Percentiles rank a stretch among this genome's conserved stretches.
These are phyloP conservation scores for Melinopterus prodromus DNA, from an alignment of 2,888 invertebrate genomes.

Conservation along the genomic window DNA sequence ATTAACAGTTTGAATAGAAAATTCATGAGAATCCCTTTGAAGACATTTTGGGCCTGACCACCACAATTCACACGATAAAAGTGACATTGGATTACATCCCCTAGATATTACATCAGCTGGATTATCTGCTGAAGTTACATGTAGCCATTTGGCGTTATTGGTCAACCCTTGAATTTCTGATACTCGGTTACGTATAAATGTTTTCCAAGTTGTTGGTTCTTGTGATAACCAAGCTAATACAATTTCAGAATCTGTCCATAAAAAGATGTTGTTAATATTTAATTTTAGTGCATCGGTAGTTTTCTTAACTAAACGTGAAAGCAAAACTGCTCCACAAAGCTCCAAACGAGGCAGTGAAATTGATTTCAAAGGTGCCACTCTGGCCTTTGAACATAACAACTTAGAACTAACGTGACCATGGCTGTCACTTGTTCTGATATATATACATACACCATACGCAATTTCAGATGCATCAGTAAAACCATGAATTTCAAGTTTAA, in stretches of 20 bases:
- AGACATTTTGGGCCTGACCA: no score
- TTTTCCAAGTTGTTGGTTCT: not conserved
- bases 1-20: no score
- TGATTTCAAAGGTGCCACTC: constrained; percentile 45
- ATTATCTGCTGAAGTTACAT: no score
- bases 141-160: no score
- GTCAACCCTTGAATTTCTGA: no score
- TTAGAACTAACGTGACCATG: constrained; percentile 15
- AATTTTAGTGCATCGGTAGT: constrained; percentile 28
- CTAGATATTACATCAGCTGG: no score
- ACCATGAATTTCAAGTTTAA: constrained; percentile 41
- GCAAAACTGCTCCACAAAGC: constrained; percentile 40
- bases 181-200: no score
- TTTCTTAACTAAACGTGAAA: constrained; percentile 36
- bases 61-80: no score
- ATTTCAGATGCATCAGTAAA: constrained; percentile 43
- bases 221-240: constrained; percentile 35
- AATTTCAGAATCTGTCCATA: constrained; percentile 43
- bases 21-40: no score
- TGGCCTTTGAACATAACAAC: constrained; percentile 46
- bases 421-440: constrained; percentile 39
- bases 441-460: constrained; percentile 46
- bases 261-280: constrained; percentile 25
- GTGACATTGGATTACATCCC: no score
- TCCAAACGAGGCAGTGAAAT: constrained; percentile 45